Evolutionary conservation across 2,113 vertebrate species (phyloP).

Genomic region (Cochlearius cochlearius): DNA sequence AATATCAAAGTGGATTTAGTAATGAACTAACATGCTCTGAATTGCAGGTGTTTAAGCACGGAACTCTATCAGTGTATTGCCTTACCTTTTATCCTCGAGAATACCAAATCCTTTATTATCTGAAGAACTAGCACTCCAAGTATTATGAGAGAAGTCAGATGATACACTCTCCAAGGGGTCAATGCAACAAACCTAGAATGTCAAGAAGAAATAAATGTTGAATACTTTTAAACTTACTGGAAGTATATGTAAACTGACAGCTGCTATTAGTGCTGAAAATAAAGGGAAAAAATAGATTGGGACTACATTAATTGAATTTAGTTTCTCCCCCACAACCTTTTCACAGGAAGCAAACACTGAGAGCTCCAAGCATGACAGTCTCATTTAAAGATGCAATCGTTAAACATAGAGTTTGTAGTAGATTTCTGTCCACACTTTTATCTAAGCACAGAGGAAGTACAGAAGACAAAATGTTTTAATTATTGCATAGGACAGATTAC

Average conservation of each 20-base stretch:
- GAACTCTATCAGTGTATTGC: background rate
- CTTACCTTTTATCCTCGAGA: slow-evolving; percentile 83
- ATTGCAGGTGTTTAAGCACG: background rate
- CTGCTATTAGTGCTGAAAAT: background rate
- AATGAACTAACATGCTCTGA: background rate
- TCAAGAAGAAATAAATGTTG: background rate
- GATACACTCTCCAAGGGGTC: slow-evolving; percentile 82
- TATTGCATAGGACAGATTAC: background rate
- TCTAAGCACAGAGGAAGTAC: background rate
- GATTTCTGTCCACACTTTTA: background rate
- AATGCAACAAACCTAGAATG: slow-evolving; percentile 83
- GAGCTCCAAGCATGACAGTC: background rate
- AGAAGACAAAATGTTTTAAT: background rate
- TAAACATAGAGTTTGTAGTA: background rate
- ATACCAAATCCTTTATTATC: slow-evolving; percentile 77
- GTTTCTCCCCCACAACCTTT: background rate
- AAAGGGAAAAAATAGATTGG: background rate
- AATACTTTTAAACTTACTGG: background rate
- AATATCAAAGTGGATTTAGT: background rate
- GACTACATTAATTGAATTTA: background rate
- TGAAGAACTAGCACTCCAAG: slow-evolving; percentile 78
- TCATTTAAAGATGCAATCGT: background rate
- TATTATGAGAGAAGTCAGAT: slow-evolving; percentile 78
- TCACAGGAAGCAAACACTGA: background rate
- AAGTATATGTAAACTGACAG: background rate